Evolutionary conservation across 2,888 invertebrate species (phyloP).

Genomic region (Tinea trinotella): DNA sequence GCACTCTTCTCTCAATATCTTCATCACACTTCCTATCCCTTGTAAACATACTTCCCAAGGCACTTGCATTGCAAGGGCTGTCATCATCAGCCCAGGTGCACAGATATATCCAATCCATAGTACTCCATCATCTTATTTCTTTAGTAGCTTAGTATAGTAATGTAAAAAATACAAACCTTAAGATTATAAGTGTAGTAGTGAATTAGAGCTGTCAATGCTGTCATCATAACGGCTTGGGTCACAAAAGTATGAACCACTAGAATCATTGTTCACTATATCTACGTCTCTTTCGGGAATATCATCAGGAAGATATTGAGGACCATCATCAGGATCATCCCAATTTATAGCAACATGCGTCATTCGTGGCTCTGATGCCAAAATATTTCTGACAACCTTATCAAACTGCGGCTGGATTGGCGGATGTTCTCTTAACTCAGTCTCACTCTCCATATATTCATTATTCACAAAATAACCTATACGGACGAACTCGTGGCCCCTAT

Average conservation of each 20-base stretch:
- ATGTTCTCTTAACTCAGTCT: conserved; percentile 93
- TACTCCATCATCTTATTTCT: too few species aligned
- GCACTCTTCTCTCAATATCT: too few species aligned
- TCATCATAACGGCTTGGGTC: conserved; percentile 69
- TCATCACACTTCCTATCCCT: too few species aligned
- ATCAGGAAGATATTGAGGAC: conserved; percentile 42
- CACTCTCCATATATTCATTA: conserved; percentile 93
- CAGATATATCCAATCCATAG: too few species aligned
- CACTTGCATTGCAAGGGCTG: too few species aligned
- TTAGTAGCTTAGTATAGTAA: too few species aligned
- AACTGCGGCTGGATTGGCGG: conserved; percentile 94
- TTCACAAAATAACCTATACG: conserved; percentile 99
- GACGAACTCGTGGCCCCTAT: conserved; percentile 93
- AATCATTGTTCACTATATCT: conserved; percentile 47
- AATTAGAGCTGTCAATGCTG: conserved; percentile 76
- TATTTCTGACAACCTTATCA: conserved; percentile 91
- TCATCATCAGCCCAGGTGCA: too few species aligned
- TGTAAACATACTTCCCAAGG: too few species aligned
- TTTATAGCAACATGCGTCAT: conserved; percentile 97
- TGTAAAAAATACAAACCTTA: conserved; percentile 43
- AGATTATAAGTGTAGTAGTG: conserved; percentile 76
- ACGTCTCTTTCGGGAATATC: too few species aligned
- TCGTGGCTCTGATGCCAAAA: conserved; percentile 90
- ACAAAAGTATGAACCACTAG: conserved; percentile 52
- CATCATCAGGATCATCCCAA: conserved; percentile 89